Base-by-base conservation (phyloP, 1,140 invertebrate species). In the Pogonomyrmex barbatus region DNA sequence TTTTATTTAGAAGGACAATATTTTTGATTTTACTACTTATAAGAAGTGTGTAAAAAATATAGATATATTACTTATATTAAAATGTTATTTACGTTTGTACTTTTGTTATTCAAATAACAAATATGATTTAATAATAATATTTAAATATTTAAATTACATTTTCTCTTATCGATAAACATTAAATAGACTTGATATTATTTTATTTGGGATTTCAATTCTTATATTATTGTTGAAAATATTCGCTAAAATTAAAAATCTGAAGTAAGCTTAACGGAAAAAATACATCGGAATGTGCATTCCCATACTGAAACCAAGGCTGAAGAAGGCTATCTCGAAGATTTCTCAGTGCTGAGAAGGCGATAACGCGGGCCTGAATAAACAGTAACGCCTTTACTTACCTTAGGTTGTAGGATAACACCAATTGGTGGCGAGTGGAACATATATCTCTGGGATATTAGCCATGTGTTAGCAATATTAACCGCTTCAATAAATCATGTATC, bases 251-350 rank as follows among this genome's bases (percentile, higher is more conserved):
- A 10, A n/a, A n/a, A 45, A 12, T 87, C 56, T 88, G 79, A 67
- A 60, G 6, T 14, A 14, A 3, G 67, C 75, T 63, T 86, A 85
- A 70, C 14, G 14, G 9, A 68, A 75, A 24, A 79, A 70, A 56
- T 33, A 54, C 42, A 58, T 33, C 30, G 2, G 24, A 36, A 54
- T 62, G 62, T 50, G 52, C 36, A 52, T 60, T 56, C 33, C 50
- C 36, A 9, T 60, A 42, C 42, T 56, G 60, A 73, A 65, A 70
- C 50, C 77, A 77, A 87, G 87, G 47, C 52, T 75, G 62, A 89
- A 87, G 77, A 87, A 85, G 67, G 73, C 71, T 90, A 89, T 90
- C 89, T 90, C 14, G 68, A 73, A 87, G 85, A 90, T 90, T 89
- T 87, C 83, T 86, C 67, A 70, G 60, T 47, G 86, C 62, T 87